Percentiles rank a stretch among this genome's conserved stretches.
Evolutionary conservation across 2,797 vertebrate species (phyloP).

Genomic region (Ibycter americanus): DNA sequence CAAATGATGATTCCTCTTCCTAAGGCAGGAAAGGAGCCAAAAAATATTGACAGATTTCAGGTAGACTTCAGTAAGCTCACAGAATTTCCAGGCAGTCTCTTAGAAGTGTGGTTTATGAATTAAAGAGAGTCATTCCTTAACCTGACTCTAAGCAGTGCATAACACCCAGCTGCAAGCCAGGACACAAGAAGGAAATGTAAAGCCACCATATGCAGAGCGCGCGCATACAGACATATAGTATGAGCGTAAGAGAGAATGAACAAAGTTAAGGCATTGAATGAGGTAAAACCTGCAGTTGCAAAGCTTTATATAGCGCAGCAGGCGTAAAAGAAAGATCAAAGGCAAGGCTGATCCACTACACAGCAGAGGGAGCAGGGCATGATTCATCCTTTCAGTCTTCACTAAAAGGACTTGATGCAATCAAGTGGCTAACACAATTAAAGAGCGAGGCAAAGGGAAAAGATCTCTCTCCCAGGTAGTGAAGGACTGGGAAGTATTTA

Average conservation of each 20-base stretch:
- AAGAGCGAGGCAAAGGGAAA: not conserved
- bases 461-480: not conserved
- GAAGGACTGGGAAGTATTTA: not conserved
- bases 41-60: not conserved
- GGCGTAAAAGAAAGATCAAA: not conserved
- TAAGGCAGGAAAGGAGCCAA: not conserved
- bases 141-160: not conserved
- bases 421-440: not conserved
- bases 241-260: not conserved
- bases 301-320: not conserved
- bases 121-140: not conserved
- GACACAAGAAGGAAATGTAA: not conserved
- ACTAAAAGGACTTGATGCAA: not conserved
- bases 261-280: not conserved
- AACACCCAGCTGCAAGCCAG: not conserved
- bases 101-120: not conserved
- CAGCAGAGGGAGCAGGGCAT: not conserved
- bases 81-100: not conserved
- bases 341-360: not conserved
- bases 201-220: not conserved
- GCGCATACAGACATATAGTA: not conserved
- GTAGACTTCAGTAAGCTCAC: not conserved
- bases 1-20: not conserved
- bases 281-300: not conserved
- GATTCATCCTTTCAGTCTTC: not conserved